These are phyloP conservation scores for Apotomis betuletana DNA, from an alignment of 2,888 invertebrate species.

Conservation along the genomic window DNA sequence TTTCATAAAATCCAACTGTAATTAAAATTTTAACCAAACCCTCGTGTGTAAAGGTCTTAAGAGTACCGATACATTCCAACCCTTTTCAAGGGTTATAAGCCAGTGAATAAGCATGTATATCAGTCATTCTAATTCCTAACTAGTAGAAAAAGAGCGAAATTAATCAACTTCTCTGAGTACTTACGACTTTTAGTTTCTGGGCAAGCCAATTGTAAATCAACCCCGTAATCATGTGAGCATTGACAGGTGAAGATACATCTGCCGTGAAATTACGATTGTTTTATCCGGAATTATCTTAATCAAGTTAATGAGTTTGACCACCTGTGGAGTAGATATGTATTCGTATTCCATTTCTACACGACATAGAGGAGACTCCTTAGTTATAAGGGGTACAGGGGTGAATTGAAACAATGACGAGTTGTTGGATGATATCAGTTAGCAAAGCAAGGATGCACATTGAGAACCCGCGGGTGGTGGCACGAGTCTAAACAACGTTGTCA, in stretches of 20 bases:
- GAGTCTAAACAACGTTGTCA: too few species aligned
- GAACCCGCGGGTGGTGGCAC: too few species aligned
- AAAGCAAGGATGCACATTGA: too few species aligned
- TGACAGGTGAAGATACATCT: slow-evolving; percentile 52
- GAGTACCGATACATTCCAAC: slow-evolving; percentile 42
- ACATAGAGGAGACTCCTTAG: too few species aligned
- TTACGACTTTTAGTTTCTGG: slow-evolving; percentile 9
- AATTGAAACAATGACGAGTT: too few species aligned
- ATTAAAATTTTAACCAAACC: neutral
- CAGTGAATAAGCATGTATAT: slow-evolving; percentile 50
- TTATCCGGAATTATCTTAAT: slow-evolving; percentile 11
- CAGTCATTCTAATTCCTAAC: slow-evolving; percentile 45
- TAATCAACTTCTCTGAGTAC: neutral
- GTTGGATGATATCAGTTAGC: too few species aligned
- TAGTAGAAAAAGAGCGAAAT: neutral
- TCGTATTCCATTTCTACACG: neutral
- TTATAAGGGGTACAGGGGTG: too few species aligned
- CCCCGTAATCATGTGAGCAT: slow-evolving; percentile 46
- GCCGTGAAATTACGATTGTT: slow-evolving; percentile 43
- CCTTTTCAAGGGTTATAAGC: slow-evolving; percentile 47
- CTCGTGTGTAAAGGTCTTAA: slow-evolving; percentile 40
- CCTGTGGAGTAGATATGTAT: neutral
- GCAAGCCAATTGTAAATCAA: slow-evolving; percentile 44
- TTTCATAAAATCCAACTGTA: too few species aligned
- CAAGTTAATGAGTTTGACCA: slow-evolving; percentile 2